Evolutionary conservation across 2,113 vertebrate genomes (phyloP), one percentile per base, ranked within the genome.

Genomic region (Pardalotus punctatus): DNA sequence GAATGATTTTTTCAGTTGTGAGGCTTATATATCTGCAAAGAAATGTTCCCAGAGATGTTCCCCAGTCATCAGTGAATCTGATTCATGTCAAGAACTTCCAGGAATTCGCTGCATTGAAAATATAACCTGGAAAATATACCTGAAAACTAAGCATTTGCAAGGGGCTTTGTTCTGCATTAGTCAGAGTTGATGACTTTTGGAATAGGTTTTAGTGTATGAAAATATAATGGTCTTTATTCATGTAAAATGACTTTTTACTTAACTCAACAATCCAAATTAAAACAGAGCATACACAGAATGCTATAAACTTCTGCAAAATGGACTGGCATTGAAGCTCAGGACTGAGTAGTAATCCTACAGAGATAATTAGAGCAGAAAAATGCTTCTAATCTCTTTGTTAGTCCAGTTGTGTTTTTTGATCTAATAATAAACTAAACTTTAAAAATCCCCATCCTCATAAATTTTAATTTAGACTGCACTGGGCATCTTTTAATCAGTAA

Each of bases 331-430:
- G 77, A 62, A 83, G 61, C 31, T 88, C 65, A 65, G 57, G 64
- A 76, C 61, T 87, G 66, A 47, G 19, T 50, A 56, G 31, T 91
- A 93, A 83, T 95, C 88, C 53, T 91, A 42, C 56, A 81, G 54
- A 81, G 83, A 94, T 77, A 96, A 95, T 93, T 93, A 92, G 74
- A 61, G 22, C 66, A 93, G 82, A 93, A 96, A 96, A 94, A 90
- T 54, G 64, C 60, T 81, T 78, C 56, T 92, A 57, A 93, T 95
- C 77, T 90, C 83, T 90, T 81, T 70, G 79, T 91, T 95, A 81
- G 67, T 86, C 81, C 42, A 57, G 60, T 62, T 79, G 66, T 53
- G 38, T 1, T 36, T 94, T 90, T 93, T 85, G 25, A 82, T 86
- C 83, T 86, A 93, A 94, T 86, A 74, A 95, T 89, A 96, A 94